Percentiles rank a stretch among this genome's conserved stretches.
Conservation (phyloP, 2,113 vertebrate species). For the Camelus bactrianus region DNA sequence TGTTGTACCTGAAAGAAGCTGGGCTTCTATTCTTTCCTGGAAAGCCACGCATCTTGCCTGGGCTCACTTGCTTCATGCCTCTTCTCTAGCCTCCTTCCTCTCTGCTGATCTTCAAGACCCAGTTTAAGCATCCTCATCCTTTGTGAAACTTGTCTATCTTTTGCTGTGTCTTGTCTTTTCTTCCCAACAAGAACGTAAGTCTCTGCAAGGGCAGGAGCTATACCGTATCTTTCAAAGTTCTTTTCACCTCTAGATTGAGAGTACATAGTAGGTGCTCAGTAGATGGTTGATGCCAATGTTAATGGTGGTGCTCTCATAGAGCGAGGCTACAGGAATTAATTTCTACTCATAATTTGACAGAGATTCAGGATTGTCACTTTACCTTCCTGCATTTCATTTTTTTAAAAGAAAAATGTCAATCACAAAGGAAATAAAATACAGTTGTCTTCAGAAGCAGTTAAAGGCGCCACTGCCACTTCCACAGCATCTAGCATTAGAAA, state of each 20-base stretch:
- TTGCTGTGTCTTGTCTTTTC: slow-evolving; percentile 21
- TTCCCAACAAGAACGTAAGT: background rate
- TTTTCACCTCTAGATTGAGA: background rate
- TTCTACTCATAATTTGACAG: slow-evolving; percentile 26
- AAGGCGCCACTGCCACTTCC: background rate
- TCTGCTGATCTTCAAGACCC: background rate
- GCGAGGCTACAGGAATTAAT: background rate
- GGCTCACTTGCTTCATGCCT: background rate
- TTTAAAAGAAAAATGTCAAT: background rate
- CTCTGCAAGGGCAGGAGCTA: background rate
- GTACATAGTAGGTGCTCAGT: background rate
- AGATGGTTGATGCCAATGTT: background rate
- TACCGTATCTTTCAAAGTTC: background rate
- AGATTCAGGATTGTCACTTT: background rate
- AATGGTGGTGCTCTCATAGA: background rate
- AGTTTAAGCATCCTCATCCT: background rate
- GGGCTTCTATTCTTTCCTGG: background rate
- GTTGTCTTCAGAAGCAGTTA: slow-evolving; percentile 16
- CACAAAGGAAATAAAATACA: slow-evolving; percentile 44
- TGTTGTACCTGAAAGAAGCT: background rate
- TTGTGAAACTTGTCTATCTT: background rate
- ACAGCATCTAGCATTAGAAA: background rate
- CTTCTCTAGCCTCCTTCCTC: background rate
- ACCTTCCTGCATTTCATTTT: background rate
- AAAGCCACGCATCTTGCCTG: too few species aligned